phyloP scores from a whole-genome alignment of 2,888 invertebrate species.

The Coleophora deauratella region DNA sequence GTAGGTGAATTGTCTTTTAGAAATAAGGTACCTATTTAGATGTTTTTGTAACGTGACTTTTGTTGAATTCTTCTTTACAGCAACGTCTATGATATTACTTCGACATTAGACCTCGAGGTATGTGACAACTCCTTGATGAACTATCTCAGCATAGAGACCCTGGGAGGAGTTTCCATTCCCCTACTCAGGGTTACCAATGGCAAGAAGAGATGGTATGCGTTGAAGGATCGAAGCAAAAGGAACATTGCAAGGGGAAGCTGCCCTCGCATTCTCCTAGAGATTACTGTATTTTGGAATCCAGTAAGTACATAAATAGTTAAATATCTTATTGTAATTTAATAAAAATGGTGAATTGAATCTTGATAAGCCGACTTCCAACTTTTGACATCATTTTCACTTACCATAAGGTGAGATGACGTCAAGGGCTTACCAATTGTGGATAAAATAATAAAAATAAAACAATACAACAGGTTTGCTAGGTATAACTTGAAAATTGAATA shows the following conservation, averaged over 20 bases:
- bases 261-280: slow-evolving; percentile 50
- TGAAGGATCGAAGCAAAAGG: slow-evolving; percentile 47
- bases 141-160: slow-evolving; percentile 29
- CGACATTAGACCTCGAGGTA: slow-evolving; percentile 49
- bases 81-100: slow-evolving; percentile 53
- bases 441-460: too few relatives aligned
- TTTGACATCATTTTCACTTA: too few relatives aligned
- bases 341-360: not conserved
- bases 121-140: slow-evolving; percentile 42
- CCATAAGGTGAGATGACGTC: too few relatives aligned
- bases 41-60: too few relatives aligned
- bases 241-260: slow-evolving; percentile 50
- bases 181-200: slow-evolving; percentile 43
- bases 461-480: too few relatives aligned
- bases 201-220: slow-evolving; percentile 48
- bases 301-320: slow-evolving; percentile 45
- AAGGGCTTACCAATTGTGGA: too few relatives aligned
- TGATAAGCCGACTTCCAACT: too few relatives aligned
- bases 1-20: too few relatives aligned
- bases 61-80: slow-evolving; percentile 28
- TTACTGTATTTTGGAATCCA: slow-evolving; percentile 53
- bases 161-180: slow-evolving; percentile 54
- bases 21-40: too few relatives aligned
- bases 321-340: not conserved
- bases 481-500: too few relatives aligned